Base-by-base conservation (phyloP, 2,797 vertebrate genomes). In the Gobio occitaniae region DNA sequence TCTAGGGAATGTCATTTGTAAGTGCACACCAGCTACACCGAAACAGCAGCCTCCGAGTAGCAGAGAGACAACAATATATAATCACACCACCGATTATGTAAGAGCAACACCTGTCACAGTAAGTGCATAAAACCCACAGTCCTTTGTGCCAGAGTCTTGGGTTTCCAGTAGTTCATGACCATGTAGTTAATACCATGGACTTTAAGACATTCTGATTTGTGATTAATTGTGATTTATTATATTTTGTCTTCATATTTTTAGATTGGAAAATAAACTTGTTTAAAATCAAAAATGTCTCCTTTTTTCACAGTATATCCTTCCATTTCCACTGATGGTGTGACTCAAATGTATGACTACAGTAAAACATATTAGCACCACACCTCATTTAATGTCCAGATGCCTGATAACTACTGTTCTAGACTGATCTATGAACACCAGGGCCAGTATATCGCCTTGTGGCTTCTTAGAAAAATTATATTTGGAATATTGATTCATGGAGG, bases 211-310 rank as follows among this genome's bases (percentile, higher is more conserved):
- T 87, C 86, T 89, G 80, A 88, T 92, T 91, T 89, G 90, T 90
- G 85, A 86, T 88, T 91, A 86, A 84, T 89, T 88, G 87, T 91
- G 90, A 86, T 87, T 78, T 88, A 86, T 88, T 87, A 61, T 86
- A 90, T 91, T 91, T 91, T 92, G 91, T 91, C 91, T 90, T 87
- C 86, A 88, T 90, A 91, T 90, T 93, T 92, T 88, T 90, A 89
- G 91, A 91, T 90, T 89, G 87, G 82, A 88, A 88, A 92, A 91
- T 90, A 92, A 92, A 91, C 90, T 32, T 89, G 90, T 89, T 88
- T 91, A 89, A 91, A 92, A 95, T 75, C 76, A 86, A 82, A 85
- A 78, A 25, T n/a, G 59, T 59, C 68, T 76, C 36, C 19, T 65
- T 82, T 47, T 82, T 78, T 17, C 21, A 68, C 21, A 10, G n/a